Conservation (phyloP, 1,140 invertebrate species). For the Orius laevigatus region DNA sequence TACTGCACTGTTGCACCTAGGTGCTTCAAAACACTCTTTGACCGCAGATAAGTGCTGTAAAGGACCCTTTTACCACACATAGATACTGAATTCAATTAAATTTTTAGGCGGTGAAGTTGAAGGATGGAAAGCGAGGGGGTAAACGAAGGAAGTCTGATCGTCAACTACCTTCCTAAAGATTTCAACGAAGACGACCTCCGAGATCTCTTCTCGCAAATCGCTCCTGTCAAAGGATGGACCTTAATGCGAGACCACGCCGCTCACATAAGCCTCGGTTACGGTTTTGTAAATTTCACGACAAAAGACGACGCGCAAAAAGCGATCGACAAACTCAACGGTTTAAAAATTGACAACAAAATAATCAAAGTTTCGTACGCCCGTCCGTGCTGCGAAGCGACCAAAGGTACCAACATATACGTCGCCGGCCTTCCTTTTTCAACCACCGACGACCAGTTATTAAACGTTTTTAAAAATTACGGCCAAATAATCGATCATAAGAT, state of each 20-base stretch:
- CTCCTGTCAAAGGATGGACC: constrained; percentile 80
- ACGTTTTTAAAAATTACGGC: constrained; percentile 62
- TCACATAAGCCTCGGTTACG: constrained; percentile 77
- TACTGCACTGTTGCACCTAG: no score
- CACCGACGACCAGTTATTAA: constrained; percentile 71
- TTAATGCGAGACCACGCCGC: constrained; percentile 79
- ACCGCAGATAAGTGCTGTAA: no score
- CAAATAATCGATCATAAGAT: constrained; percentile 76
- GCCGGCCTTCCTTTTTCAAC: constrained; percentile 71
- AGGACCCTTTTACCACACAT: no score
- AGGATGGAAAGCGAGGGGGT: background rate
- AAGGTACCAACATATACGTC: constrained; percentile 79
- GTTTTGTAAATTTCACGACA: constrained; percentile 74
- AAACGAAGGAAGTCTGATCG: constrained; percentile 58
- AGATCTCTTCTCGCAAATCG: constrained; percentile 68
- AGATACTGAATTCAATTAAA: no score
- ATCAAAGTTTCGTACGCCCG: constrained; percentile 83
- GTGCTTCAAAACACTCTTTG: no score
- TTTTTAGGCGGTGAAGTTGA: no score
- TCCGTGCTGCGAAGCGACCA: constrained; percentile 75
- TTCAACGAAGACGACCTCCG: constrained; percentile 84
- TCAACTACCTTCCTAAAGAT: constrained; percentile 81
- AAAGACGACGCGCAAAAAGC: constrained; percentile 71
- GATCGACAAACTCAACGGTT: constrained; percentile 67
- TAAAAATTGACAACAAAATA: constrained; percentile 75